phyloP scores from a whole-genome alignment of 2,888 invertebrate genomes.

The Morpho deidamia region DNA sequence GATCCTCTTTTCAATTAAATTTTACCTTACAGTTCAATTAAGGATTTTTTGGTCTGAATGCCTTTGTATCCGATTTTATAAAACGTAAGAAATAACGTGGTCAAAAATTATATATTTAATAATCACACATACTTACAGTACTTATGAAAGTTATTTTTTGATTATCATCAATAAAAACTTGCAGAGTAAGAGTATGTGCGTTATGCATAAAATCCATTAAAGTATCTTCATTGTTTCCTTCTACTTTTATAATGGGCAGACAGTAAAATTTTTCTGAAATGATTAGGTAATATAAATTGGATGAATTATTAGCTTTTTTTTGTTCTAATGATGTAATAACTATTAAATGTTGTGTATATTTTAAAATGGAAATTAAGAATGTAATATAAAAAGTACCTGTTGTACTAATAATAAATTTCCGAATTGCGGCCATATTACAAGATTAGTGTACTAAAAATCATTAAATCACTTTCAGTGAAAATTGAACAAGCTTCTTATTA shows the following conservation, averaged over 20 bases:
- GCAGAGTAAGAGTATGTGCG: constrained; percentile 52
- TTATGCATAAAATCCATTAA: constrained; percentile 60
- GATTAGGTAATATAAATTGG: background rate
- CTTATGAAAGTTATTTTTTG: constrained; percentile 38
- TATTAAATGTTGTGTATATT: too few species aligned
- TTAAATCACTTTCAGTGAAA: background rate
- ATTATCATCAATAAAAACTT: constrained; percentile 38
- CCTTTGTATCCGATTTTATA: too few species aligned
- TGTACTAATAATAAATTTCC: constrained; percentile 25
- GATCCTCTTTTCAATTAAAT: too few species aligned
- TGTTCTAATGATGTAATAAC: too few species aligned
- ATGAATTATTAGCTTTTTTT: background rate
- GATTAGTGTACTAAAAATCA: background rate
- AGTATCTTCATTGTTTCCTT: constrained; percentile 44
- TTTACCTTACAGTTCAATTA: too few species aligned
- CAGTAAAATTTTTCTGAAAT: constrained; percentile 56
- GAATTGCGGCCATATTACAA: constrained; percentile 18
- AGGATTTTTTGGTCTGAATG: too few species aligned
- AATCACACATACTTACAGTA: constrained; percentile 31
- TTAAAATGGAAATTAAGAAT: too few species aligned
- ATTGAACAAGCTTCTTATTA: background rate
- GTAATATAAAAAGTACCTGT: constrained; percentile 18
- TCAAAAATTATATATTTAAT: too few species aligned
- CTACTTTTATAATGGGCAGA: constrained; percentile 35
- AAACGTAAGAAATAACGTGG: too few species aligned